Base-by-base conservation (phyloP, 2,797 vertebrate species). In the Rhabdomys pumilio region DNA sequence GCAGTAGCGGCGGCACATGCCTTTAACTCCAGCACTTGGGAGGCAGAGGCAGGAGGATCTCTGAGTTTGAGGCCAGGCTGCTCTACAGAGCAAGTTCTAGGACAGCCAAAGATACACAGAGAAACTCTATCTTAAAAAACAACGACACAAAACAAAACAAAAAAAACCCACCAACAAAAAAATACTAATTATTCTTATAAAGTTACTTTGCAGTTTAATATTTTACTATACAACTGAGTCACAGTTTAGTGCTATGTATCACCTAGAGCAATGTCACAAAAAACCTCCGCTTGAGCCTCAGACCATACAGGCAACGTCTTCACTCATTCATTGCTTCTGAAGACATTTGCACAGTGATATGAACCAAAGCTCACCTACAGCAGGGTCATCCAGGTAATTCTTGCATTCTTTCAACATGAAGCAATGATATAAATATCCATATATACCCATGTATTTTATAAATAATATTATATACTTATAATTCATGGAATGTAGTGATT, bases 381-480 rank as follows among this genome's bases (percentile, higher is more conserved):
- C 31, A 84, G 57, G 41, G 57, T 57, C 38, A 65, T 67, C 41
- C 20, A 87, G 81, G 61, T 11, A 38, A 73, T 41, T 77, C 55
- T 79, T 41, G 11, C 47, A 41, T 83, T 63, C 44, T 14, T 73
- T 93, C 50, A 72, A 87, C 11, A 6, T 19, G 31, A 55, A 61
- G 7, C 69, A 93, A 93, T 87, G 8, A 47, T 85, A 90, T 38
- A 81, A 80, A 53, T 73, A 90, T 12, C 53, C 89, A 77, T 20
- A 73, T 1, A 69, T 65, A 75, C 34, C 53, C 47, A 81, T 11
- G 75, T 3, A 20, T 84, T 41, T 44, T 44, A 75, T 44, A 75
- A 75, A 61, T 3, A 75, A 41, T 63, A 15, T 69, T 38, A 85
- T 59, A 55, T 44, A 85, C 41, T 59, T 55, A 44, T n/a, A 75